phyloP scores from a whole-genome alignment of 2,888 invertebrate species.

The Bellardia pandia region DNA sequence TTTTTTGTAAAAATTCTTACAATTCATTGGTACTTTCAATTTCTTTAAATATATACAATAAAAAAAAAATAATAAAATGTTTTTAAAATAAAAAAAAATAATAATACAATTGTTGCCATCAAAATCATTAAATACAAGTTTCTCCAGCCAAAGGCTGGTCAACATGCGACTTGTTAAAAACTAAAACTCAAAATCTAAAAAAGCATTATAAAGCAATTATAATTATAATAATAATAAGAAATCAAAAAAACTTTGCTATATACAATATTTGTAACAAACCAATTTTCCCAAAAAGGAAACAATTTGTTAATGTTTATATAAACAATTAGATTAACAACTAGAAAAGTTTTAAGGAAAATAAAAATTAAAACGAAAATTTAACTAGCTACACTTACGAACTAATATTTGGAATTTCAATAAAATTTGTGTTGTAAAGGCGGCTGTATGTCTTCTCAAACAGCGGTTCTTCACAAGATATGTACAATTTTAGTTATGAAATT shows the following conservation, averaged over 20 bases:
- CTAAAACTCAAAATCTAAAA: neutral
- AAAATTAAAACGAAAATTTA: slow-evolving; percentile 38
- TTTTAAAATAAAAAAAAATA: neutral
- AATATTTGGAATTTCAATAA: slow-evolving; percentile 68
- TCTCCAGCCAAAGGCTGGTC: slow-evolving; percentile 45
- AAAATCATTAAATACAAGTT: slow-evolving; percentile 43
- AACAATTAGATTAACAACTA: slow-evolving; percentile 17
- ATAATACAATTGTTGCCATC: slow-evolving; percentile 52
- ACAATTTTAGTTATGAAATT: slow-evolving; percentile 34
- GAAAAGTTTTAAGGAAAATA: neutral
- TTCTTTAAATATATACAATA: slow-evolving; percentile 65
- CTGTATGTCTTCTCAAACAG: neutral
- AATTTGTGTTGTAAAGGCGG: slow-evolving; percentile 29
- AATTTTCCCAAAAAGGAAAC: neutral
- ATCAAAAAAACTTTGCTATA: neutral
- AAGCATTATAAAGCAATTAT: slow-evolving; percentile 17
- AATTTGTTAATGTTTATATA: neutral
- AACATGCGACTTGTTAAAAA: slow-evolving; percentile 22
- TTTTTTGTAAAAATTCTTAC: slow-evolving; percentile 38
- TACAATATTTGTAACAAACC: neutral
- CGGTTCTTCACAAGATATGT: slow-evolving; percentile 30
- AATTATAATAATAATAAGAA: neutral
- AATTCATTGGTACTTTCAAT: slow-evolving; percentile 63
- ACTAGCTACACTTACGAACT: slow-evolving; percentile 62
- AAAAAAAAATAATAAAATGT: slow-evolving; percentile 19